Evolutionary conservation across 2,113 vertebrate genomes (phyloP), one percentile per base, ranked within the genome.

Genomic region (Ascaphus truei): DNA sequence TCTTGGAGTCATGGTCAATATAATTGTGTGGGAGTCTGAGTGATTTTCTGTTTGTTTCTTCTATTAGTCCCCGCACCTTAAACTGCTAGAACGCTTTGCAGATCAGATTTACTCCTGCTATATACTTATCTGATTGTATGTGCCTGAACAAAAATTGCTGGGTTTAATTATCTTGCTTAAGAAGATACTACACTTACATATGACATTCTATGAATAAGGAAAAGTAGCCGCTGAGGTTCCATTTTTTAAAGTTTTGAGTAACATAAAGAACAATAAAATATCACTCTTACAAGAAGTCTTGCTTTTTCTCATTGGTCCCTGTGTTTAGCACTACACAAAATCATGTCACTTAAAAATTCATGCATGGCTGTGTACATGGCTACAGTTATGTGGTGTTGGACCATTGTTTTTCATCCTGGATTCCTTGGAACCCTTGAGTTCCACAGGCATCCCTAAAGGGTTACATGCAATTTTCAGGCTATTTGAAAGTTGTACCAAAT

Each of bases 1-100:
- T 45, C 23, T 30, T 39, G 41, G 34, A 85, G 73, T 74, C n/a
- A 6, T 2, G 23, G 73, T 43, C 56, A 79, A 51, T 76, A 51
- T 55, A 76, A 68, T 43, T 31, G 52, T 11, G 8, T 1, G 53
- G 48, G 59, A 67, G 29, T 57, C 29, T 45, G 26, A 51, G 27
- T 62, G 8, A 16, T 76, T 73, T 68, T 20, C 27, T 25, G 56
- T 37, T 29, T 12, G 56, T 53, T 30, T 43, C 4, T 67, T 59
- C 71, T 58, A 30, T 22, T 76, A 18, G 39, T 51, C 73, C 48
- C 5, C 65, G 34, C 6, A 76, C 59, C 57, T 58, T 52, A 41
- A 79, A 51, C 36, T 71, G 33, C 59, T 3, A 59, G 1, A 72
- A 43, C 13, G 71, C 16, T 64, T 68, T 16, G 1, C 0, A 7